phyloP scores from a whole-genome alignment of 37 sponge, comb jelly and placozoan genomes.

The Aplysina aerophoba region DNA sequence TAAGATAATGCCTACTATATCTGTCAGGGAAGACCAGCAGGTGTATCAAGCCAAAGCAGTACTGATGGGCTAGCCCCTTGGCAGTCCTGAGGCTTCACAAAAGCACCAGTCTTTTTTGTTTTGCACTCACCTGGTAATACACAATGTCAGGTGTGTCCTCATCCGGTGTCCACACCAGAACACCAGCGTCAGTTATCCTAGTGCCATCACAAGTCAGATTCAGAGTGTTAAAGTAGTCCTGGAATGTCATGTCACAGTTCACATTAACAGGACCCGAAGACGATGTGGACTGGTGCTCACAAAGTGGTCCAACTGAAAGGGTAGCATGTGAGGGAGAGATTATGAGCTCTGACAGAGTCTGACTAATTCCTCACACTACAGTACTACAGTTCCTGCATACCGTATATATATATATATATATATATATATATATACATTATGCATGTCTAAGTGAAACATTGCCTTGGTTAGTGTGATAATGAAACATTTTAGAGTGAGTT shows the following conservation, averaged over 20 bases:
- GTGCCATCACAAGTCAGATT: neutral
- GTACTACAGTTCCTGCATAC: slow-evolving; percentile 26
- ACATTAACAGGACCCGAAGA: no score
- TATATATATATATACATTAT: no score
- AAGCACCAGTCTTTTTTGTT: no score
- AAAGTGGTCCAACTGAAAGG: slow-evolving; percentile 9
- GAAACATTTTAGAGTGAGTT: no score
- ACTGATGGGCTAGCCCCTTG: no score
- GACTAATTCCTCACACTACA: slow-evolving; percentile 28
- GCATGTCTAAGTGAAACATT: no score
- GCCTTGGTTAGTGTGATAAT: no score
- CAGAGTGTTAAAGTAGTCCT: slow-evolving; percentile 31
- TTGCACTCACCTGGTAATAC: slow-evolving; percentile 59
- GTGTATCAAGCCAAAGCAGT: no score
- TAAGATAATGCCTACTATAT: no score
- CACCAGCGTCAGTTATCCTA: slow-evolving; percentile 5
- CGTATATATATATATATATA: neutral
- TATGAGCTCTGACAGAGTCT: neutral
- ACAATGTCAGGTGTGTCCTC: slow-evolving; percentile 59
- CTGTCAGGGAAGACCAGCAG: no score
- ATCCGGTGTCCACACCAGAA: slow-evolving; percentile 60
- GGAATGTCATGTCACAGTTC: slow-evolving; percentile 24
- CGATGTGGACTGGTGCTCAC: neutral
- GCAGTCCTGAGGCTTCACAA: no score
- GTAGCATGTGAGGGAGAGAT: neutral